A percentile compares a stretch with the other conserved stretches of the same genome.
These are phyloP conservation scores for Clistopyga incitator DNA, from an alignment of 2,888 invertebrate genomes.

Conservation along the genomic window DNA sequence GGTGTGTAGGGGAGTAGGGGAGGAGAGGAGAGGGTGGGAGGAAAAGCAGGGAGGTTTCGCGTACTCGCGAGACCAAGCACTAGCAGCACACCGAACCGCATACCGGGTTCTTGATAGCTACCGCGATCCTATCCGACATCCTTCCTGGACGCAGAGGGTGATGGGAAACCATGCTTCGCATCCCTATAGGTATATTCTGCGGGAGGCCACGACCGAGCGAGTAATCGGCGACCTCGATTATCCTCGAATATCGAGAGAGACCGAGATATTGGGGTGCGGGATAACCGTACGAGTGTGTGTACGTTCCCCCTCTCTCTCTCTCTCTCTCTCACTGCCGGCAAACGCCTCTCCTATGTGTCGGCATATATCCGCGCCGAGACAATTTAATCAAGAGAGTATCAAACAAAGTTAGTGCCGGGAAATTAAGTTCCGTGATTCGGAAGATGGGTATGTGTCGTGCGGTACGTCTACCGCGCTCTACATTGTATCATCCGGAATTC, in stretches of 20 bases:
- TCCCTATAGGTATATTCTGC: slow-evolving; percentile 3
- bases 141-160: slow-evolving; percentile 56
- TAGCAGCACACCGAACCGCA: slow-evolving; percentile 60
- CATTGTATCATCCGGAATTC: background rate
- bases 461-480: slow-evolving; percentile 13
- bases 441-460: slow-evolving; percentile 31
- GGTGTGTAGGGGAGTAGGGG: slow-evolving; percentile 3
- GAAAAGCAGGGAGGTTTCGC: slow-evolving; percentile 54
- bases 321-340: too few relatives aligned
- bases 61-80: slow-evolving; percentile 50
- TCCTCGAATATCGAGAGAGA: slow-evolving; percentile 61
- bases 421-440: slow-evolving; percentile 54
- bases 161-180: slow-evolving; percentile 48
- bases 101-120: slow-evolving; percentile 63
- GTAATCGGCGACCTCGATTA: slow-evolving; percentile 66
- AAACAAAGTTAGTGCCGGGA: slow-evolving; percentile 54
- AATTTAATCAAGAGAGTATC: slow-evolving; percentile 66
- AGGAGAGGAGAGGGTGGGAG: slow-evolving; percentile 57
- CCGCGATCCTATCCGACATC: slow-evolving; percentile 66
- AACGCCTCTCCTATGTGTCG: slow-evolving; percentile 40
- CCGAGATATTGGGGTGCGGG: slow-evolving; percentile 11
- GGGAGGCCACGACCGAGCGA: slow-evolving; percentile 50
- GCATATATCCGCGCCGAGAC: slow-evolving; percentile 52
- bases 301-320: background rate
- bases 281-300: slow-evolving; percentile 31